A percentile compares a stretch with the other conserved stretches of the same genome.
Evolutionary conservation across 2,113 vertebrate genomes (phyloP).

Genomic region (Poeciliopsis prolifica): DNA sequence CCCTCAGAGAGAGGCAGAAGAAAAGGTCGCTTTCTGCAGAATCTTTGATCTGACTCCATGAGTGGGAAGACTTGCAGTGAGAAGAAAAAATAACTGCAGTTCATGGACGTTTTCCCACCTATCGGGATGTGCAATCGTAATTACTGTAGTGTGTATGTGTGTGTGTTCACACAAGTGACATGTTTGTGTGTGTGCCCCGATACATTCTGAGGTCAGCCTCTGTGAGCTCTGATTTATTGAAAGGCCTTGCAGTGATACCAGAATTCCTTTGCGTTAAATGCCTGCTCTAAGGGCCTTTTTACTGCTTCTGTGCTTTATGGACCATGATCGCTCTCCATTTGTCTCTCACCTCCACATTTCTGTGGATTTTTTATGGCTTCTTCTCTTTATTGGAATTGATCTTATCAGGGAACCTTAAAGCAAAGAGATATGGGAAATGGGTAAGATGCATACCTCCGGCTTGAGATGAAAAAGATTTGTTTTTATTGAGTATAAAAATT

Average conservation of each 20-base stretch:
- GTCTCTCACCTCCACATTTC: conserved; percentile 53
- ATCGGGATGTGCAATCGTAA: not conserved
- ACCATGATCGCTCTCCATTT: conserved; percentile 61
- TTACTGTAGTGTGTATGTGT: not conserved
- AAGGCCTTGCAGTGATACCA: conserved; percentile 62
- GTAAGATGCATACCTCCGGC: not conserved
- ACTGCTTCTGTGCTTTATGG: conserved; percentile 68
- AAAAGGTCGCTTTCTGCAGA: conserved; percentile 31
- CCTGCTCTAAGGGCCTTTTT: conserved; percentile 64
- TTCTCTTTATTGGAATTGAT: conserved; percentile 44
- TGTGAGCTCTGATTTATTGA: conserved; percentile 70
- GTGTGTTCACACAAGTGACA: conserved; percentile 3
- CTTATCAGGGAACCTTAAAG: conserved; percentile 12
- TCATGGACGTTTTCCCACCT: conserved; percentile 20
- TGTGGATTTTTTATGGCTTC: conserved; percentile 54
- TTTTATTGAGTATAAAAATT: not conserved
- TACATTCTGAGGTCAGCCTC: conserved; percentile 46
- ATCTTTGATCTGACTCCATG: conserved; percentile 54
- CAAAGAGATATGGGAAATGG: not conserved
- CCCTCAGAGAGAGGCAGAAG: conserved; percentile 41
- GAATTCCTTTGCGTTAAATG: conserved; percentile 77
- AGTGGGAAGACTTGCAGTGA: conserved; percentile 20
- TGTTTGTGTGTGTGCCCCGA: conserved; percentile 31
- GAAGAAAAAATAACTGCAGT: conserved; percentile 34
- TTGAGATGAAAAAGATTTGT: not conserved